phyloP scores from a whole-genome alignment of 2,113 vertebrate genomes.

The Pleuronectes platessa region DNA sequence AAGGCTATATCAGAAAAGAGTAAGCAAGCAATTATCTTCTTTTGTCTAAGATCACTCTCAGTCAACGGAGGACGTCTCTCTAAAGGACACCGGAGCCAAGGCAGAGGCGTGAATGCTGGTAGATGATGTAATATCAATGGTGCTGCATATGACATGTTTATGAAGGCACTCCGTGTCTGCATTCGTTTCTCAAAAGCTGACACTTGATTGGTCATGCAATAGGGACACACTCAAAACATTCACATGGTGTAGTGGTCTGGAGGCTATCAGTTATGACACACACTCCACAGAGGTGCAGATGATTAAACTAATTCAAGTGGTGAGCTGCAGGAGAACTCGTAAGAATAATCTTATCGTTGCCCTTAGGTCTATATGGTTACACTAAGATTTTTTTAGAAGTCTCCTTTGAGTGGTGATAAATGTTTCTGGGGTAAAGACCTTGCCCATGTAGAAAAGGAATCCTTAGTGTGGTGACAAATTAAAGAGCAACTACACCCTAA shows the following conservation, averaged over 20 bases:
- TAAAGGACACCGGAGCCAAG: constrained; percentile 30
- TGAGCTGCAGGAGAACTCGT: neutral
- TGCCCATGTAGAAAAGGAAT: neutral
- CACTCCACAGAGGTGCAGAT: neutral
- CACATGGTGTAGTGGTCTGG: neutral
- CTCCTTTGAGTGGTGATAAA: neutral
- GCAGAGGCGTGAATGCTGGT: constrained; percentile 31
- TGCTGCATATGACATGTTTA: constrained; percentile 23
- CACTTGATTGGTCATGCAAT: constrained; percentile 11
- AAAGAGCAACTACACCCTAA: no score
- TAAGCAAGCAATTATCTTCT: constrained; percentile 77
- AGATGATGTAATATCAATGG: constrained; percentile 54
- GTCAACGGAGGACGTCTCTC: constrained; percentile 44
- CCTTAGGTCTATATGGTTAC: neutral
- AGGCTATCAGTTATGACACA: constrained; percentile 10
- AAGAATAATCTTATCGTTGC: neutral
- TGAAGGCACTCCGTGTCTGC: constrained; percentile 18
- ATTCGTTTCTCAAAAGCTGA: constrained; percentile 23
- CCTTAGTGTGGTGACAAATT: no score
- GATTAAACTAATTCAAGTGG: neutral
- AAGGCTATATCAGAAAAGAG: constrained; percentile 64
- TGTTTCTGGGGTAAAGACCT: neutral
- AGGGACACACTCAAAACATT: constrained; percentile 7
- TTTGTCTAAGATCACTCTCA: constrained; percentile 74
- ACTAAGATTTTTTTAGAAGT: no score